Base-by-base conservation (phyloP, 2,797 vertebrate species). In the Alfaro cultratus region DNA sequence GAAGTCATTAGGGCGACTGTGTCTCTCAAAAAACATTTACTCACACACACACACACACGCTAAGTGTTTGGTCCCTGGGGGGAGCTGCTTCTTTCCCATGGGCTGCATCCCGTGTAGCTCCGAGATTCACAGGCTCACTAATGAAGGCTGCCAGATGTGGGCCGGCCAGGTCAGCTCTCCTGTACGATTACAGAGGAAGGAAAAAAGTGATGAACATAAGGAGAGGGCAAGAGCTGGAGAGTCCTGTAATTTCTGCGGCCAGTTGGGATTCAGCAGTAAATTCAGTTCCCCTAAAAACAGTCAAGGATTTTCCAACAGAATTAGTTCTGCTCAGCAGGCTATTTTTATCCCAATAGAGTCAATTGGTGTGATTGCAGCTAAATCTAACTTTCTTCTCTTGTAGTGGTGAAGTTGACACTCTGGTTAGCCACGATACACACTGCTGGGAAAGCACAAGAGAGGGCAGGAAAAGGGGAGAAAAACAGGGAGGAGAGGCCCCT, bases 141-240 rank as follows among this genome's bases (percentile, higher is more conserved):
- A 95, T 95, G 91, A 93, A 93, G 89, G 85, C 92, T 88, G 89
- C 94, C 95, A 96, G 95, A 96, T 96, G 95, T 95, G 93, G 87
- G 89, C 85, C 85, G 92, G 85, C 77, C 93, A 89, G 94, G 92
- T 93, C 93, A 93, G 82, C 84, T 82, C 91, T 93, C 91, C 91
- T 87, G 83, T 87, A 85, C 93, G 91, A 95, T 95, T 95, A 95
- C 89, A 95, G 93, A 93, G 89, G 82, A 86, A 84, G 90, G 88
- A 89, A 84, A 84, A 90, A 83, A 89, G 76, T 85, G 84, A 91
- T 86, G 78, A 86, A 80, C 74, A 76, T 85, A 87, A 85, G 84
- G 75, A 91, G 82, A 91, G 86, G 84, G 74, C 85, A 49, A 53
- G 84, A 87, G 85, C 87, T 82, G 89, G 80, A 88, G 55, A 76